These are phyloP conservation scores for Hyles euphorbiae DNA, from an alignment of 1,140 invertebrate species.

Conservation along the genomic window DNA sequence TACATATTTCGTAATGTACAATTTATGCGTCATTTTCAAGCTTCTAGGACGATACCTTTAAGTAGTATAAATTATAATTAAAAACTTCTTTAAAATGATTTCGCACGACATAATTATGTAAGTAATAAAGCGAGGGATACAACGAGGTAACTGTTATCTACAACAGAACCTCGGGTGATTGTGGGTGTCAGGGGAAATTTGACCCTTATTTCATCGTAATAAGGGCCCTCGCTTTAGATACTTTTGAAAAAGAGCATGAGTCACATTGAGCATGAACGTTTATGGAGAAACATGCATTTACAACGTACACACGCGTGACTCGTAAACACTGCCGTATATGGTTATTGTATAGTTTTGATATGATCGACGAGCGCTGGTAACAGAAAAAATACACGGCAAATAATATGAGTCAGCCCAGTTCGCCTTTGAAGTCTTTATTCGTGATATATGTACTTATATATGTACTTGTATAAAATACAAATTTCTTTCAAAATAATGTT, in stretches of 20 bases:
- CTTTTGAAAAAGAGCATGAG: constrained; percentile 19
- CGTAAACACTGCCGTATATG: constrained; percentile 24
- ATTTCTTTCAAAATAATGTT: too few relatives aligned
- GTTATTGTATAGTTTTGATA: constrained; percentile 26
- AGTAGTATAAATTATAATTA: too few relatives aligned
- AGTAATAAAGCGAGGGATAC: not conserved
- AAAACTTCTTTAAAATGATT: too few relatives aligned
- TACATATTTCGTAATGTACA: too few relatives aligned
- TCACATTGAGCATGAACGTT: constrained; percentile 19
- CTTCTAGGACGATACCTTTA: too few relatives aligned
- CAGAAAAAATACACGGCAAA: too few relatives aligned
- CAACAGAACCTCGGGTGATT: constrained; percentile 26
- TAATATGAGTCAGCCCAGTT: too few relatives aligned
- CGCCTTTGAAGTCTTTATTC: not conserved
- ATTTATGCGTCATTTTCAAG: too few relatives aligned
- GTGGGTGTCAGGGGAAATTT: too few relatives aligned
- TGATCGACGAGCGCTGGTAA: constrained; percentile 8
- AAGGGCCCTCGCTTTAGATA: too few relatives aligned
- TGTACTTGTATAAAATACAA: too few relatives aligned
- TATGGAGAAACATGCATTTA: constrained; percentile 23
- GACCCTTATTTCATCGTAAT: too few relatives aligned
- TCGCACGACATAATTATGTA: not conserved
- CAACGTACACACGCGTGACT: constrained; percentile 18
- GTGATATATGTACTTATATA: not conserved
- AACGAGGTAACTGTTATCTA: constrained; percentile 42